Conservation (phyloP, 2,113 vertebrate species). For the Nettapus auritus region DNA sequence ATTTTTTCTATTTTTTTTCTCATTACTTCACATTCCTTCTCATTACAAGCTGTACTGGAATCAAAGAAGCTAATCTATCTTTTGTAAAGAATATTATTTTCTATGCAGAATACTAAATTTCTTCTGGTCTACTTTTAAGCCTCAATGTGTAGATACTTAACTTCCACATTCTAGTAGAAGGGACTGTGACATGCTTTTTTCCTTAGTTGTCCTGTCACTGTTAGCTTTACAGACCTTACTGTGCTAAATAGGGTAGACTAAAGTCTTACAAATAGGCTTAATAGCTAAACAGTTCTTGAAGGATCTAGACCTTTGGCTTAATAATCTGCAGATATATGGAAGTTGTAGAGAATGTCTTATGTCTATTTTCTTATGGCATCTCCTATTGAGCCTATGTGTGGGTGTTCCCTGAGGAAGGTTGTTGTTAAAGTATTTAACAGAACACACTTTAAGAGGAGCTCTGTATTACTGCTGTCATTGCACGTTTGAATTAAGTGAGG, state of each 20-base stretch:
- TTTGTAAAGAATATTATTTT: neutral
- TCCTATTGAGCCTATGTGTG: rapidly evolving
- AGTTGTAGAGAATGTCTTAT: neutral
- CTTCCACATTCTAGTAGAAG: neutral
- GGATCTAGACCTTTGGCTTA: neutral
- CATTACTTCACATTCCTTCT: too few relatives aligned
- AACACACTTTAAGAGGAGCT: neutral
- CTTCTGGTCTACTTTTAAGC: neutral
- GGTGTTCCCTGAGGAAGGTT: neutral
- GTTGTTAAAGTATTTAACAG: neutral
- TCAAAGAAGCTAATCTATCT: neutral
- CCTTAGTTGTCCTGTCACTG: neutral
- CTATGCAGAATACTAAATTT: neutral
- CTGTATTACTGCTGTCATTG: neutral
- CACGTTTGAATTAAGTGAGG: neutral
- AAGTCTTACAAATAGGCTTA: neutral
- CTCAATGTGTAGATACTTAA: neutral
- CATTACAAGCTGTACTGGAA: neutral
- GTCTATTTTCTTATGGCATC: neutral
- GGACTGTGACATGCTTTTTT: neutral
- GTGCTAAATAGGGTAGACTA: neutral
- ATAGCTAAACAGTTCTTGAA: neutral
- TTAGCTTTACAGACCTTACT: neutral
- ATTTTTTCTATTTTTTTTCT: neutral
- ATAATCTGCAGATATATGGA: neutral